Base-by-base conservation (phyloP, 2,113 vertebrate genomes). In the Ibidorhyncha struthersii region DNA sequence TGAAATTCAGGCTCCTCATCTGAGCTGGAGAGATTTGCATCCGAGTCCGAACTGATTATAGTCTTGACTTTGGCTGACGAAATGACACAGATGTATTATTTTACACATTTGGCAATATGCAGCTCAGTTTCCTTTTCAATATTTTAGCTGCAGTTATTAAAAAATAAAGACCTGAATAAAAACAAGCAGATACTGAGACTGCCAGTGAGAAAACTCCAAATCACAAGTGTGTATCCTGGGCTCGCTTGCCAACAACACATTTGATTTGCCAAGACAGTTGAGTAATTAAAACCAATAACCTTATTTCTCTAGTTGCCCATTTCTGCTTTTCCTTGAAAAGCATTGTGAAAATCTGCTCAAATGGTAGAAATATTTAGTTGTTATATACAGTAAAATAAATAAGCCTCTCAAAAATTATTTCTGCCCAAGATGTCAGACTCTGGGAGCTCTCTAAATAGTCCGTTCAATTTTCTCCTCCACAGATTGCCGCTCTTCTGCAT, bases 31-130 rank as follows among this genome's bases (percentile, higher is more conserved):
- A 74, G 34, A 77, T 95, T 70, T 7, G 61, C 49, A 15, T 98
- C 96, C 0, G 98, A 98, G 92, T 98, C 97, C 4, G 96, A 98
- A 91, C 96, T 86, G 65, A 98, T 9, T 3, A 94, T 43, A 72
- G 86, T 82, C 89, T 97, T 98, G 53, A 61, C 86, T 96, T 98
- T 98, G 96, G 97, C 98, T 98, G 85, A 91, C 63, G 91, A 70
- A 96, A 88, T 9, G 32, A 72, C 94, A 94, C 62, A 95, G 93
- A 83, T 32, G 45, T 49, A 18, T 66, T 79, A 55, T 86, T 95
- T 95, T 66, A 94, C 49, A 81, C 27, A n/a, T 50, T 83, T 77
- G 91, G 85, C 86, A 94, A 56, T 1, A 49, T 1, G 40, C 66
- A 76, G 53, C 53, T 77, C 45, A 0, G 29, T 82, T 91, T 59